Evolutionary conservation across 2,797 vertebrate species (phyloP), one percentile per base, ranked within the genome.

Genomic region (Poeciliopsis presidionis): DNA sequence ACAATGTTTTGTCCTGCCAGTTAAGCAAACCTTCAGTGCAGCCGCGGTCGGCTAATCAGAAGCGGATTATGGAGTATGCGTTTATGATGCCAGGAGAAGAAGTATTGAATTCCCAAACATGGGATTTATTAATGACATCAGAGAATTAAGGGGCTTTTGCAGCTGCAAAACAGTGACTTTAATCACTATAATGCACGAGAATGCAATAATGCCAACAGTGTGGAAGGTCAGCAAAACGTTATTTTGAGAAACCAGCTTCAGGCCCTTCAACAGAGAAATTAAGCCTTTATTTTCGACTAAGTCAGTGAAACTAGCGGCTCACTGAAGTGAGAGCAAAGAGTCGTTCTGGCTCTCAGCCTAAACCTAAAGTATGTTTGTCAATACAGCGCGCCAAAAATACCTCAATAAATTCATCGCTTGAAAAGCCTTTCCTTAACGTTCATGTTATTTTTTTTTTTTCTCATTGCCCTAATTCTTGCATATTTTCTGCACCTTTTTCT

Each of bases 401-500:
- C 86, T 72, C 47, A 88, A 81, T 76, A 67, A 53, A 45, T 72
- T 51, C 83, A 53, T 22, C 43, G 16, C 43, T 43, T 81, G 71
- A 72, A 82, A 79, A 28, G 59, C 55, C 81, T 82, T 79, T 75
- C 63, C 83, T 63, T 80, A 86, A 87, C 79, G 78, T 65, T 71
- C 69, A 28, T 25, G 39, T 28, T 83, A 73, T 74, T 63, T 80
- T 77, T 33, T 84, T 73, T 49, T 22, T 49, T 7, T 2, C 71
- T 76, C 55, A 63, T 78, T 25, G 55, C 30, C 80, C 86, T 81
- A 84, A 84, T 86, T 92, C 86, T 87, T 75, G 75, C 75, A 88
- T 88, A 85, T 91, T 88, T 88, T 87, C 82, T 78, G 87, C 89
- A 93, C 90, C 86, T 91, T 83, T 51, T 90, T 86, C 78, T 75